Base-by-base conservation (phyloP, 2,888 invertebrate genomes). In the Leucophora obtusa region DNA sequence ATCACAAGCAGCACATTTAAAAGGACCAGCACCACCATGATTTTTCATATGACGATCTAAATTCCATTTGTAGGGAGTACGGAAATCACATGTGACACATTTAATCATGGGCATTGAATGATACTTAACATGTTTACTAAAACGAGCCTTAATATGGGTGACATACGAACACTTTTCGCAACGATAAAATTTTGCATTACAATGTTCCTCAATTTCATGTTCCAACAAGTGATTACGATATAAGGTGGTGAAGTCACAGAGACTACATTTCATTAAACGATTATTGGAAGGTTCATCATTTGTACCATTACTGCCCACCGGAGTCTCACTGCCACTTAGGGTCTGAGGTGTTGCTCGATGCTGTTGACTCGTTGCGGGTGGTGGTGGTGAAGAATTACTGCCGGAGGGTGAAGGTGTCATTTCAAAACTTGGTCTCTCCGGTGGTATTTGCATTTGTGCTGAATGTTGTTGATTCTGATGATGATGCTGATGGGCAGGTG, bases 21-120 rank as follows among this genome's bases (percentile, higher is more conserved):
- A 96, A 82, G 94, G 94, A n/a, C 96, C 96, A 71, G 92, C 93
- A 3, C 96, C 96, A 82, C 94, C 95, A 91, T 97, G 97, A 89
- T 97, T 97, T 90, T 96, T 95, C 92, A 96, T 95, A 89, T 98
- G 98, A 8, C 98, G 93, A 89, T 98, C 98, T 90, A 97, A 92
- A 91, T 98, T 98, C 95, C 97, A 97, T 90, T 94, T 95, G 92
- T 96, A 96, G 9, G 97, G 96, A 17, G 97, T 97, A 82, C 96
- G 94, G 89, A 98, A 98, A 88, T 97, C 96, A 91, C 98, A 98
- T 89, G 96, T 94, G 75, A 95, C 95, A 90, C 98, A 98, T 91
- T 97, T 97, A 85, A 96, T 97, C 95, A 96, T 97, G 85, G 95
- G 97, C 95, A 96, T 96, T 76, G 96, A 96, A 90, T 97, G 97